These are phyloP conservation scores for Pitangus sulphuratus DNA, from an alignment of 2,797 vertebrate genomes.

Conservation along the genomic window DNA sequence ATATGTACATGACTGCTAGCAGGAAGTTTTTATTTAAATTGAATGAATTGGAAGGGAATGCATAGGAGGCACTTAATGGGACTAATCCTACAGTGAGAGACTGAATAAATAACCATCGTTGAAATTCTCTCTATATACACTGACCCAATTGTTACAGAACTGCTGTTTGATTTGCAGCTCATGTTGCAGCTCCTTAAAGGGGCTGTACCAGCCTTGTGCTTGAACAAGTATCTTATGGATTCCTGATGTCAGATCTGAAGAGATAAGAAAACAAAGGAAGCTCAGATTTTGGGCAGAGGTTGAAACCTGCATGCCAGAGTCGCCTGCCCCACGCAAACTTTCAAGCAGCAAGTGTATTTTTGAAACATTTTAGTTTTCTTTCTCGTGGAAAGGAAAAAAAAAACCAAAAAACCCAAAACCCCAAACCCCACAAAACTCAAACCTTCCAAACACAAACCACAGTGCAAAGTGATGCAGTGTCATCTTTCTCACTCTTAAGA, in stretches of 20 bases:
- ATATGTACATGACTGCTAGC: neutral
- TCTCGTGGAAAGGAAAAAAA: neutral
- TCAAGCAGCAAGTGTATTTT: neutral
- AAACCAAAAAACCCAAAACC: neutral
- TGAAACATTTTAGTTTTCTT: neutral
- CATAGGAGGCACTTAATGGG: neutral
- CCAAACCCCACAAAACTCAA: neutral
- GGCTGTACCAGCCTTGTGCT: neutral
- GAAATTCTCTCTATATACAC: neutral
- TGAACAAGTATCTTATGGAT: neutral
- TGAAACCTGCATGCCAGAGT: neutral
- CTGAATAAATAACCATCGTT: neutral
- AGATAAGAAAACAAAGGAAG: neutral
- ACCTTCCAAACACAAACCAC: neutral
- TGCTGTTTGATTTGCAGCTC: neutral
- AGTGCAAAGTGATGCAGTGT: conserved; percentile 38
- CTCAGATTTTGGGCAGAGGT: fast-evolving
- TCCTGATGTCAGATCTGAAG: neutral
- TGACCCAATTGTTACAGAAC: conserved; percentile 7
- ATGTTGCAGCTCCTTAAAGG: neutral
- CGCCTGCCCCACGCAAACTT: neutral
- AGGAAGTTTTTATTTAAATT: conserved; percentile 35
- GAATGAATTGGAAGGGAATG: neutral
- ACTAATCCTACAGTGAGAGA: conserved; percentile 1
- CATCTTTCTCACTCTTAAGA: conserved; percentile 51